Base-by-base conservation (phyloP, 2,888 invertebrate genomes). In the Chydorus sphaericus region DNA sequence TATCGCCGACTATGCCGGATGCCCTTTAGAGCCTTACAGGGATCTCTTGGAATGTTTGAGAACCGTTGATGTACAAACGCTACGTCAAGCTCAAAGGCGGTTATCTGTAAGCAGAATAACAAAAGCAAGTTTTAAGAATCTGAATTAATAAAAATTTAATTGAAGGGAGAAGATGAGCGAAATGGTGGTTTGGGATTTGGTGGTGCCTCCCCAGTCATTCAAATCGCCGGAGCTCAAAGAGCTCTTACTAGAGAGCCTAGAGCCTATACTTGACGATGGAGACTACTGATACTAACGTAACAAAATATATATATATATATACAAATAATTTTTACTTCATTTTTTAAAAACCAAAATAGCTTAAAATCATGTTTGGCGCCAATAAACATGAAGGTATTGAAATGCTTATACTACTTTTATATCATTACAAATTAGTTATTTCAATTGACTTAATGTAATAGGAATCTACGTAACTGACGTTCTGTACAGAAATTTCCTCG, bases 321-420 rank as follows among this genome's bases (percentile, higher is more conserved):
- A n/a, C n/a, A n/a, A n/a, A n/a, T n/a, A n/a, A n/a, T n/a, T n/a
- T n/a, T n/a, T n/a, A n/a, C n/a, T n/a, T n/a, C n/a, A n/a, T n/a
- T n/a, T n/a, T n/a, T n/a, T n/a, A n/a, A n/a, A n/a, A n/a, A n/a
- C n/a, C n/a, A n/a, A n/a, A n/a, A n/a, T n/a, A n/a, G n/a, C n/a
- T 62, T 2, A 60, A 62, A 20, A 56, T 62, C 39, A 57, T 63
- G 58, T 58, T 60, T 26, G 62, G 62, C 5, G 58, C 61, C 39
- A 61, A 60, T 14, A 60, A 60, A 37, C 58, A 62, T 36, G 63
- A 63, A 44, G 63, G 63, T 18, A 59, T 44, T n/a, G n/a, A n/a
- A n/a, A n/a, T n/a, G n/a, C n/a, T n/a, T n/a, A n/a, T n/a, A n/a
- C n/a, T n/a, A n/a, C n/a, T n/a, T n/a, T n/a, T n/a, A n/a, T n/a